These are phyloP conservation scores for Macropis europaea DNA, from an alignment of 2,888 invertebrate genomes.

Conservation along the genomic window DNA sequence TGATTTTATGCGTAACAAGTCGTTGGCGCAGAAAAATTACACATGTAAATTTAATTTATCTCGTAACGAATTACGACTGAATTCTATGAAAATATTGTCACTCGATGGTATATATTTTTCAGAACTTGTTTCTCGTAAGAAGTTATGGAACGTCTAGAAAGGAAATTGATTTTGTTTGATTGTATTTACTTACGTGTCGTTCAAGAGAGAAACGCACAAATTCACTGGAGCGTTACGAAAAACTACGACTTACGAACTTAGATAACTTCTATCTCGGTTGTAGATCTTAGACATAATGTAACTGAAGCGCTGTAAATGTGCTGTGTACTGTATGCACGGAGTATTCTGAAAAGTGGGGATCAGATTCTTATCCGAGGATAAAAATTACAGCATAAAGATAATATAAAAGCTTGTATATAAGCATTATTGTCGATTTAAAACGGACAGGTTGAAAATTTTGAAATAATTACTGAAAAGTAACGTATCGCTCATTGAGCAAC, in stretches of 20 bases:
- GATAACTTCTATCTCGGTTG: not conserved
- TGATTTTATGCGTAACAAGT: no score
- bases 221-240: not conserved
- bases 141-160: not conserved
- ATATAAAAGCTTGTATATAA: not conserved
- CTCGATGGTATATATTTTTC: no score
- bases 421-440: not conserved
- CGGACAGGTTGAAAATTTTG: not conserved
- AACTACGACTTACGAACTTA: not conserved
- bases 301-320: not conserved
- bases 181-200: not conserved
- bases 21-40: no score
- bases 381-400: not conserved
- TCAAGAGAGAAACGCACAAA: not conserved
- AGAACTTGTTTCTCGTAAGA: not conserved
- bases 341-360: not conserved
- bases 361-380: not conserved
- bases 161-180: not conserved
- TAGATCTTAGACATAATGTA: not conserved
- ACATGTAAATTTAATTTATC: no score
- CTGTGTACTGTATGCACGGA: not conserved
- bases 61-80: no score
- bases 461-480: not conserved
- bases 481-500: not conserved
- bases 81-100: no score